Evolutionary conservation across 2,888 invertebrate species (phyloP), one percentile per base, ranked within the genome.

Genomic region (Lacanobia oleracea): DNA sequence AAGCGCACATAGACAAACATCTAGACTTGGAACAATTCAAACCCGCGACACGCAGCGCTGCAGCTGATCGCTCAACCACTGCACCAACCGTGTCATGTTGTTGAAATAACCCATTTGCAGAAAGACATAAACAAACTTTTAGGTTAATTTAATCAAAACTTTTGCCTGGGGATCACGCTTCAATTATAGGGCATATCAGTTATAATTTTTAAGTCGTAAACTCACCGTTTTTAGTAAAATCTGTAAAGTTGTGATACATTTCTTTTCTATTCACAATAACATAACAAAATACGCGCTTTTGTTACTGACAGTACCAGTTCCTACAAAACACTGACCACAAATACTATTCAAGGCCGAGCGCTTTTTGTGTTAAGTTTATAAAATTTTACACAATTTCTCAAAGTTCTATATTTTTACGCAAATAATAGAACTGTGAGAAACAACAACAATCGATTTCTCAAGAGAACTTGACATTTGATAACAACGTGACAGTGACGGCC

Each of bases 201-300:
- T 14, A 33, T 6, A 9, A 37, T 12, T 43, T 21, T 12, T 14
- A 59, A 23, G 16, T 45, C 14, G 48, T 43, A 53, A 53, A 68
- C 78, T 79, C 14, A 79, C 79, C 78, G 45, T 62, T 77, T 62
- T 62, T 62, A 1, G 61, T 65, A 27, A 77, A 81, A 57, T 77
- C 72, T 37, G 64, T 64, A 14, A 77, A 81, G 12, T 72, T 77
- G 12, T 59, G 9, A 51, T 61, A 67, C 79, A 79, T 79, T 61
- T 64, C 64, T 64, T 40, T 54, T 77, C 61, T 50, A 40, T 67
- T 56, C 61, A 79, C 57, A 62, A 50, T 51, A 72, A 54, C 72
- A 62, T 67, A 60, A 48, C 60, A 27, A 57, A 33, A 50, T 43
- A 27, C 12, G 12, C 78, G 51, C 23, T 27, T 23, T 10, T 16